Base-by-base conservation (phyloP, 2,113 vertebrate genomes). In the Ardeotis arabs region DNA sequence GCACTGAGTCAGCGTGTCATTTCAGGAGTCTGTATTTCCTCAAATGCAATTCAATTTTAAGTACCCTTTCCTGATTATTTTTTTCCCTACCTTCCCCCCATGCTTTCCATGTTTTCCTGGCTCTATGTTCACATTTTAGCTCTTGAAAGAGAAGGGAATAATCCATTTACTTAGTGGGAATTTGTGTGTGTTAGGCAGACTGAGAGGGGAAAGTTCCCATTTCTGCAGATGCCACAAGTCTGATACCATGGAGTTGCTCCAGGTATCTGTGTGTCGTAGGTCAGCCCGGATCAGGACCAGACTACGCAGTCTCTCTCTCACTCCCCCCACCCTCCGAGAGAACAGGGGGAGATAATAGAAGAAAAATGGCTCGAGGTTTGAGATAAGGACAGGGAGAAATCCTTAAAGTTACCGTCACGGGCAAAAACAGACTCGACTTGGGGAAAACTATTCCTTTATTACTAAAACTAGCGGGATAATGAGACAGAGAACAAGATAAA, bases 131-230 rank as follows among this genome's bases (percentile, higher is more conserved):
- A 44, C 39, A 33, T 72, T 84, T 89, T 70, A 90, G 10, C 23
- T 91, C 68, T 84, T 78, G 73, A 91, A 90, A 74, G 72, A 73
- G 73, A 76, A 66, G 11, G 58, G 66, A 91, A 87, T 84, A 70
- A 92, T 77, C 55, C 59, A 82, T 77, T 83, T 87, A 58, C 64
- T 93, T 93, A 89, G 18, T 67, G 50, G 82, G 75, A 90, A 89
- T 90, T 88, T 80, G 31, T 59, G 56, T 90, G 53, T 45, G 3
- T 88, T 74, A 92, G 50, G 63, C 47, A 90, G 50, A 62, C n/a
- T 84, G 76, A 74, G 63, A 76, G 35, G 72, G 76, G 55, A 90
- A 89, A 89, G 16, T 16, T 58, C 17, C 12, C 14, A 18, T 64
- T 93, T 84, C 58, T 91, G 53, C 47, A 60, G 9, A 76, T 72